Base-by-base conservation (phyloP, 2,888 invertebrate species). In the Scrobipalpa costella region DNA sequence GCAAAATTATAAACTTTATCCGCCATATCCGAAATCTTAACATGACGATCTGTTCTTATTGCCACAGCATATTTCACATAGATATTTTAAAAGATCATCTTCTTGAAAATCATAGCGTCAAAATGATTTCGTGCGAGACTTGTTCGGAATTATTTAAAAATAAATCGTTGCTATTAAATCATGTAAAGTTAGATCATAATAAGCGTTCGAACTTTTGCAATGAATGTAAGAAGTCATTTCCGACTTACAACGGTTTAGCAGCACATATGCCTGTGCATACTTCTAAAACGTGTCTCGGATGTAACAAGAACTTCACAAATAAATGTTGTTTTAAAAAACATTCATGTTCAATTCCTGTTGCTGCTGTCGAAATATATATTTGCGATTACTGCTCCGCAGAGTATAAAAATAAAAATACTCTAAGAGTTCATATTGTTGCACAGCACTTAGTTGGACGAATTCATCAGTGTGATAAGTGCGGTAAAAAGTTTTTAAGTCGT, bases 321-420 rank as follows among this genome's bases (percentile, higher is more conserved):
- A 72, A 71, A 13, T 63, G 69, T 3, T 86, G 86, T 62, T 80
- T 73, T 44, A 62, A 59, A 3, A 66, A 70, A 1, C 85, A 85
- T 64, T 66, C 63, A 9, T 83, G 80, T 59, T 47, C 47, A 9
- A 64, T 64, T n/a, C 64, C 61, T 2, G 64, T 63, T 7, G n/a
- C 64, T 5, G 63, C 36, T 0, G 27, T 44, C 0, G 61, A 61
- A 2, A 85, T 64, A 63, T 55, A 33, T 55, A 72, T 78, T 17
- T 86, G 86, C 58, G 83, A 85, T 40, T 78, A 82, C 49, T 86
- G 86, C 40, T 64, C 68, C 0, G 79, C 74, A 2, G 68, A 69
- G 21, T 86, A 77, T 57, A 63, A 33, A 0, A 62, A 34, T 0
- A 84, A 79, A 65, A 65, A 66, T 1, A 65, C 67, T 0, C 36